Evolutionary conservation across 2,888 invertebrate genomes (phyloP), one percentile per base, ranked within the genome.

Genomic region (Myopa tessellatipennis): DNA sequence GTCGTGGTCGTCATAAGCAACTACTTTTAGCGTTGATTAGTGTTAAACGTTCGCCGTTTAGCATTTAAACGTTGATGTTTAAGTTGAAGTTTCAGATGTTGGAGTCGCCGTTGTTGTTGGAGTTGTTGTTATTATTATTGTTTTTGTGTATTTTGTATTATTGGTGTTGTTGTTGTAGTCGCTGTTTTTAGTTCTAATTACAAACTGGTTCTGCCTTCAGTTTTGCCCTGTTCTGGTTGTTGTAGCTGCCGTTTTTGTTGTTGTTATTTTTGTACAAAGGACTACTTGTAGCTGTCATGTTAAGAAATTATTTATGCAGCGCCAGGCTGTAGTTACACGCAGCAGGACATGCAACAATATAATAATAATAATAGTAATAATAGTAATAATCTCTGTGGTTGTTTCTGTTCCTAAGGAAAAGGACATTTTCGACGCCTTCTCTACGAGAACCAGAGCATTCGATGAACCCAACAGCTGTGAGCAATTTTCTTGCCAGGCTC

Each of bases 41-140:
- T 69, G 75, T 75, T 75, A 75, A 75, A 75, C 69, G 75, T 3
- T 58, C 34, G 69, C 18, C 68, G 75, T 75, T 75, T 60, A 74
- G 38, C 55, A 55, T 67, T 74, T 74, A 74, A 67, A 67, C 68
- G 68, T 61, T 67, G 38, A 52, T 26, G 34, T 34, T 36, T 6
- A 10, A 26, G 36, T 26, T 45, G 50, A 16, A 14, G 26, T 26
- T 26, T 26, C 26, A 26, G 65, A 63, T 74, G 63, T 65, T 74
- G 26, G 45, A 55, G 14, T 1, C 10, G 10, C 1, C n/a, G 10
- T 14, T 55, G 55, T 55, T 55, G 45, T 45, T 74, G 50, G 26
- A 40, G 70, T 14, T 55, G 5, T 55, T 55, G 67, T n/a, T 14
- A 55, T 67, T 67, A 45, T 45, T 45, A 10, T 45, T 45, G 6